A percentile compares a stretch with the other conserved stretches of the same genome.
phyloP scores from a whole-genome alignment of 2,113 vertebrate genomes.

The Lophius piscatorius region DNA sequence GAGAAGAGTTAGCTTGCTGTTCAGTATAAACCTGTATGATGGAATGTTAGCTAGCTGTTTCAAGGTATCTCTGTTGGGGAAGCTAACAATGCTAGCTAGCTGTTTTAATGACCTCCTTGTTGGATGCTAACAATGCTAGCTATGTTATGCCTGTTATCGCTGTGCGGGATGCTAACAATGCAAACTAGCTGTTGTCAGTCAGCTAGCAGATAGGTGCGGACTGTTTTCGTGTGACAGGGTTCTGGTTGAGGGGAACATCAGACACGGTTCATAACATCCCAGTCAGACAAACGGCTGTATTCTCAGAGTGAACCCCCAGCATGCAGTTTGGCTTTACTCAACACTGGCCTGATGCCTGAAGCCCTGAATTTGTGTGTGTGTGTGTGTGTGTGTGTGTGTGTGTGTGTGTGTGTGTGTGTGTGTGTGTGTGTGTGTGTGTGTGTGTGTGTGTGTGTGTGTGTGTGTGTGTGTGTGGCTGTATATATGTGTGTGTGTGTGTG shows the following conservation, averaged over 20 bases:
- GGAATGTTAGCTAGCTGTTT: neutral
- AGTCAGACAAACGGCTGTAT: constrained; percentile 57
- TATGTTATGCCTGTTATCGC: neutral
- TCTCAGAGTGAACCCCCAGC: constrained; percentile 69
- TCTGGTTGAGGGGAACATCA: constrained; percentile 45
- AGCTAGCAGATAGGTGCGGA: constrained; percentile 32
- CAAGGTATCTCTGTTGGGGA: neutral
- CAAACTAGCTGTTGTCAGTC: constrained; percentile 8
- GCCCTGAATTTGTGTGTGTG: constrained; percentile 37
- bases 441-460: constrained; percentile 22
- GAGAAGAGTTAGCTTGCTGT: neutral
- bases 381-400: constrained; percentile 9
- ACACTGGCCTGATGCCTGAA: constrained; percentile 57
- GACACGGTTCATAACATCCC: constrained; percentile 39
- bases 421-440: constrained; percentile 18
- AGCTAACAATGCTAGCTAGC: constrained; percentile 4
- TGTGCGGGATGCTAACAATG: constrained; percentile 27
- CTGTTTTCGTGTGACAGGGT: constrained; percentile 23
- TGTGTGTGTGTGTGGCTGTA: constrained; percentile 24
- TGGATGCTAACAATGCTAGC: constrained; percentile 4
- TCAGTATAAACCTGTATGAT: neutral
- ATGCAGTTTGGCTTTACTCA: constrained; percentile 55
- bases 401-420: constrained; percentile 33
- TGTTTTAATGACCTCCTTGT: neutral
- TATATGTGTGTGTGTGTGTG: constrained; percentile 9